Base-by-base conservation (phyloP, 2,888 invertebrate genomes). In the Monopis laevigella region DNA sequence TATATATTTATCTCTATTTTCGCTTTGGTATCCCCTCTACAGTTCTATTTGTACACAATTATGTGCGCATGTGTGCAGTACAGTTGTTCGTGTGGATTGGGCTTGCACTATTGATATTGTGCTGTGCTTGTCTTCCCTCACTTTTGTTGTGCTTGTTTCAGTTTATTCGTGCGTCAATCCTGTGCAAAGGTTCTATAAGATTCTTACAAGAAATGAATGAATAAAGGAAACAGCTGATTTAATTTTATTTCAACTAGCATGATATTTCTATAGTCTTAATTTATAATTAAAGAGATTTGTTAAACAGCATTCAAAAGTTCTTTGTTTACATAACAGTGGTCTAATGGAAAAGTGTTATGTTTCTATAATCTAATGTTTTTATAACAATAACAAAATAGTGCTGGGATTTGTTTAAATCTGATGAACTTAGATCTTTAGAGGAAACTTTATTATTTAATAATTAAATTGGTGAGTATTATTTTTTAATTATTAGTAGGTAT, bases 91-190 rank as follows among this genome's bases (percentile, higher is more conserved):
- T 44, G 41, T 44, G 41, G 48, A 50, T 52, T 67, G 70, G 68
- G 48, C 67, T 65, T 46, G 45, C 53, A 55, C 55, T 46, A 53
- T 53, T 54, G 56, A 63, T 63, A 62, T 66, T 70, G 64, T 64
- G 62, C 52, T 57, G 61, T 72, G 72, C 71, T 67, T 68, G 73
- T 72, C 74, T 77, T 73, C 75, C 75, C 72, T 74, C 65, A 66
- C 62, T 57, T 61, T 65, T 69, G 69, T 68, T 67, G 69, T 63
- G 14, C 67, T 59, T 58, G 56, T 70, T 77, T 65, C 71, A 73
- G 73, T n/a, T n/a, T n/a, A n/a, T n/a, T n/a, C n/a, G n/a, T 73
- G 65, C 65, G 68, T 68, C 70, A 65, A 55, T 62, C 55, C 7
- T 8, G 6, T n/a, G 6, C 17, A n/a, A 27, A 8, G 27, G 59